These are phyloP conservation scores for Garra rufa DNA, from an alignment of 2,113 vertebrate species.

Conservation along the genomic window DNA sequence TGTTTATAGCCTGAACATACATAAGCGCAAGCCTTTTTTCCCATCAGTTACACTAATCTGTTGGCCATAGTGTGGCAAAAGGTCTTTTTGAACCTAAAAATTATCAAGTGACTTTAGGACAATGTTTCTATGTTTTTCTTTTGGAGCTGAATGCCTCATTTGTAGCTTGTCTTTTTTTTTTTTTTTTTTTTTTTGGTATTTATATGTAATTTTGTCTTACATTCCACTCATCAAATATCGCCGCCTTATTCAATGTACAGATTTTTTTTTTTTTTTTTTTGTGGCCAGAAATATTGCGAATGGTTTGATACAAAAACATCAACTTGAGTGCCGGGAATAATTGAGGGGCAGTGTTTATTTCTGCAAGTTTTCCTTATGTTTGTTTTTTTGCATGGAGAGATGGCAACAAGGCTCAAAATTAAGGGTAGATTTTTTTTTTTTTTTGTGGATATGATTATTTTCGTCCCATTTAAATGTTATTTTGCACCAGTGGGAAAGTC, in stretches of 20 bases:
- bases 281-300: constrained; percentile 3
- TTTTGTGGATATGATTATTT: constrained; percentile 6
- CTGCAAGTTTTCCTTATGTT: not conserved
- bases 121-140: not conserved
- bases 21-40: not conserved
- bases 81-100: not conserved
- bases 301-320: not conserved
- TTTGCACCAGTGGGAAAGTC: constrained; percentile 2
- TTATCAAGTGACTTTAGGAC: not conserved
- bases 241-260: not conserved
- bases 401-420: not conserved
- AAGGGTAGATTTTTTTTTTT: not conserved
- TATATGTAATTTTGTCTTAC: not conserved
- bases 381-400: not conserved
- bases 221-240: constrained; percentile 25
- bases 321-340: not conserved
- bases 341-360: not conserved
- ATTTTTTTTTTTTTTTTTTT: not conserved
- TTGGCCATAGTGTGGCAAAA: not conserved
- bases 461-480: constrained; percentile 1
- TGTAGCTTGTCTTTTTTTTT: no score
- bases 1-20: not conserved
- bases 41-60: not conserved
- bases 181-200: not conserved
- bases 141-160: no score